Evolutionary conservation across 2,113 vertebrate genomes (phyloP), one percentile per base, ranked within the genome.

Genomic region (Heliornis fulica): DNA sequence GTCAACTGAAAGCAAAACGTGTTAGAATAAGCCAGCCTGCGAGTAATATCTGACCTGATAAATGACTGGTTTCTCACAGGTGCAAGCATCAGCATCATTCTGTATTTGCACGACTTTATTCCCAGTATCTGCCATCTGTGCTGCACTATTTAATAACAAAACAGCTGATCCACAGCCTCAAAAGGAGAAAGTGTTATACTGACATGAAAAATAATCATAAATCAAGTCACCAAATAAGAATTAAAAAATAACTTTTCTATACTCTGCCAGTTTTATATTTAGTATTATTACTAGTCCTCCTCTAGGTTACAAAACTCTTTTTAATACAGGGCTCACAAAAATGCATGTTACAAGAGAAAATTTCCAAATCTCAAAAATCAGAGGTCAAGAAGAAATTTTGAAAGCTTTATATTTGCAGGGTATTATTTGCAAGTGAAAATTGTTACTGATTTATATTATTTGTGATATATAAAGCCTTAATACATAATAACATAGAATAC

Each of bases 11-110:
- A 75, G 31, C 26, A 65, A 70, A 88, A 57, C 8, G 2, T 23
- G 40, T 85, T 59, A 77, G 40, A 86, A 86, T 53, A 88, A 89
- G 56, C 79, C 66, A 90, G 34, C 31, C 19, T 54, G n/a, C 10
- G 26, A 91, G 34, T 48, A 77, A 32, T 90, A 90, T 21, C 71
- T 80, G 53, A 45, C 50, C 71, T 84, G 48, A 86, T 71, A 91
- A 83, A 94, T 2, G 3, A 93, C 20, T 19, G 32, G 50, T 63
- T 83, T 96, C 40, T 68, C 76, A 71, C 15, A 66, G 66, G 59
- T 93, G 69, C 88, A 94, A 94, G 83, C 79, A 90, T 91, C 79
- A 92, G 86, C 92, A 93, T 60, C 20, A 75, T 90, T 93, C 36
- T 56, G 13, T 88, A 96, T 88, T 66, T 90, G 66, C 26, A 63